A percentile compares a stretch with the other conserved stretches of the same genome.
These are phyloP conservation scores for Virgularia gustaviana DNA, from an alignment of 92 coral and sea anemone genomes.

Conservation along the genomic window DNA sequence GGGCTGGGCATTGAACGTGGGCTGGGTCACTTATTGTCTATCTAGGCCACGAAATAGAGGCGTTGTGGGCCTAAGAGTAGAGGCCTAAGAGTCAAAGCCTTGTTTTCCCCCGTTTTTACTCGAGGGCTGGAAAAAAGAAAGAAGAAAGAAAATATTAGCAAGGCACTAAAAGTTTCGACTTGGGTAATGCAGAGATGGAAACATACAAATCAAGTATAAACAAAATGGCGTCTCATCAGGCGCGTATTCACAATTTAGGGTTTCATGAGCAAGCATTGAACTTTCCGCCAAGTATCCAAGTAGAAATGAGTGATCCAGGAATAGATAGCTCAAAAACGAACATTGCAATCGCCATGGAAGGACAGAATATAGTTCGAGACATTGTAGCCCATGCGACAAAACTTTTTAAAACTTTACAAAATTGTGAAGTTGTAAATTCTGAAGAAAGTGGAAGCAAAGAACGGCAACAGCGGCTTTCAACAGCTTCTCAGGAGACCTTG, in stretches of 20 bases:
- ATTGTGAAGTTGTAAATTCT: slow-evolving; percentile 19
- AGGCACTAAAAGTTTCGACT: too few species aligned
- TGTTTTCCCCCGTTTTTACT: too few species aligned
- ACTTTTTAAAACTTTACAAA: slow-evolving; percentile 14
- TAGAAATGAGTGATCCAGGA: slow-evolving; percentile 17
- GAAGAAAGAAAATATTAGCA: too few species aligned
- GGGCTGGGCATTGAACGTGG: too few species aligned
- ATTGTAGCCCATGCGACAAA: slow-evolving; percentile 19
- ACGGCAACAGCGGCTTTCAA: slow-evolving; percentile 17
- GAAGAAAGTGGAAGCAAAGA: slow-evolving; percentile 33
- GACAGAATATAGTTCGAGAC: slow-evolving; percentile 15
- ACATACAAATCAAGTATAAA: too few species aligned
- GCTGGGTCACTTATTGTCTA: too few species aligned
- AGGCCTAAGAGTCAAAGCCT: too few species aligned
- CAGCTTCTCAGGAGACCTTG: slow-evolving; percentile 10
- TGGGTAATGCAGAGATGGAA: too few species aligned
- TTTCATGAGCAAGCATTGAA: slow-evolving; percentile 24
- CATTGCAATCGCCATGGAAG: slow-evolving; percentile 17
- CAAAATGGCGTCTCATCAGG: slow-evolving; percentile 34
- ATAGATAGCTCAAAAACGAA: slow-evolving; percentile 23
- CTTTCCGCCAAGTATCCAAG: slow-evolving; percentile 29
- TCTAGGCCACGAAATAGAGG: too few species aligned
- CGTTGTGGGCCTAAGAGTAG: too few species aligned
- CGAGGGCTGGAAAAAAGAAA: too few species aligned
- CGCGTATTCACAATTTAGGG: not conserved